These are phyloP conservation scores for Alexandromys fortis DNA, from an alignment of 2,113 vertebrate genomes.

Conservation along the genomic window DNA sequence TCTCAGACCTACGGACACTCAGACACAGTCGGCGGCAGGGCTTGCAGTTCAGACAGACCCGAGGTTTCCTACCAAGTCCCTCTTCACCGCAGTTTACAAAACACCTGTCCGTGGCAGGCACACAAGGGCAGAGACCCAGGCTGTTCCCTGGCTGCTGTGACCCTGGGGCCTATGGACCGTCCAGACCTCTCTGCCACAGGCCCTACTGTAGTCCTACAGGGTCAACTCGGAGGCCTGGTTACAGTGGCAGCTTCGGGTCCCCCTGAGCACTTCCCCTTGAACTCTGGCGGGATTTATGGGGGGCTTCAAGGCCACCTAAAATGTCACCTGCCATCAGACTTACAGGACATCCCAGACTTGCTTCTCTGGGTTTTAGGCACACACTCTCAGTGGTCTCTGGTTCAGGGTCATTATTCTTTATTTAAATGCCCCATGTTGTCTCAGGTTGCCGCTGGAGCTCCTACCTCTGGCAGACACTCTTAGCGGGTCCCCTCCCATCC, in stretches of 20 bases:
- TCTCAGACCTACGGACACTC: background rate
- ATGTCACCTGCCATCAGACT: background rate
- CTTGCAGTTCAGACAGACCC: background rate
- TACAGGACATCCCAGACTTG: background rate
- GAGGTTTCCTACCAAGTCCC: background rate
- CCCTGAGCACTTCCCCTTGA: background rate
- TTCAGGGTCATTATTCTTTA: background rate
- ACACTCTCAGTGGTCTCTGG: background rate
- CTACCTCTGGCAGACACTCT: background rate
- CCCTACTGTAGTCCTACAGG: background rate
- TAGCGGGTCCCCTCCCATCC: no score
- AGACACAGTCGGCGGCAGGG: background rate
- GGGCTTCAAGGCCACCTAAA: background rate
- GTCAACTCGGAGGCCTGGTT: background rate
- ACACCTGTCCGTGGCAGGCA: background rate
- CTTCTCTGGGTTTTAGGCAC: background rate
- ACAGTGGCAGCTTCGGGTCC: background rate
- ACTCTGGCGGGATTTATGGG: background rate
- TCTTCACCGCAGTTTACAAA: background rate
- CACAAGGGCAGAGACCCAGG: background rate
- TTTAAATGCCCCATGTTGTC: background rate
- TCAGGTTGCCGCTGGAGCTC: background rate
- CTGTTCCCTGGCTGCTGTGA: background rate
- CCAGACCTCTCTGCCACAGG: background rate
- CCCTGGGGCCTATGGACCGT: background rate